Conservation (phyloP, 2,888 invertebrate species). For the Mesoligia furuncula region DNA sequence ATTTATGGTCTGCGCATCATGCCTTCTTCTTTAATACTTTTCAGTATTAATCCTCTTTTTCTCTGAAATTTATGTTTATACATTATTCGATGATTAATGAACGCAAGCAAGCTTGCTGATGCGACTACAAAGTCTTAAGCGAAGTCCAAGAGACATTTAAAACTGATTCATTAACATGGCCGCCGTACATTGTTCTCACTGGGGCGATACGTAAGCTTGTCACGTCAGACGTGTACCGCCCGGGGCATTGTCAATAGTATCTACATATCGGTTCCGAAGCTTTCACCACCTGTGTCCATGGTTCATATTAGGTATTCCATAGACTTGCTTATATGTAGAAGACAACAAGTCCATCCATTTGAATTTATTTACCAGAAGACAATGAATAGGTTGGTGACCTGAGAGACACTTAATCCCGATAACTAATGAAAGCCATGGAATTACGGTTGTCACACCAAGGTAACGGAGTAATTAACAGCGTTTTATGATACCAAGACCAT, state of each 20-base stretch:
- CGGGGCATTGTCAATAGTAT: constrained; percentile 16
- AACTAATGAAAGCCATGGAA: background rate
- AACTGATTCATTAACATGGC: constrained; percentile 3
- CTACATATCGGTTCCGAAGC: constrained; percentile 18
- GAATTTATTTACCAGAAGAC: background rate
- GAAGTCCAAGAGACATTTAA: background rate
- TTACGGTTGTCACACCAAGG: background rate
- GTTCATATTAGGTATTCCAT: background rate
- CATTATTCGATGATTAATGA: background rate
- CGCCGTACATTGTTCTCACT: background rate
- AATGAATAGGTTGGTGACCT: background rate
- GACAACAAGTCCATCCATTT: background rate
- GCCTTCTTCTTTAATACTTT: background rate
- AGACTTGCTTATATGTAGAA: background rate
- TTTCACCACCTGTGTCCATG: constrained; percentile 8
- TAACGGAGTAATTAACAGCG: background rate
- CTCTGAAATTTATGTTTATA: background rate
- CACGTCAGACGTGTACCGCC: constrained; percentile 23
- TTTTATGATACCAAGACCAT: background rate
- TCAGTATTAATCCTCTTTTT: no score
- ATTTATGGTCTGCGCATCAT: background rate
- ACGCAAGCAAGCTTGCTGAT: background rate
- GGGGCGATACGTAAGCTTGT: constrained; percentile 27
- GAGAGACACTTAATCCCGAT: background rate
- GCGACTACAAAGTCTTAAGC: background rate